Evolutionary conservation across 2,797 vertebrate genomes (phyloP), one percentile per base, ranked within the genome.

Genomic region (Danio aesculapii): DNA sequence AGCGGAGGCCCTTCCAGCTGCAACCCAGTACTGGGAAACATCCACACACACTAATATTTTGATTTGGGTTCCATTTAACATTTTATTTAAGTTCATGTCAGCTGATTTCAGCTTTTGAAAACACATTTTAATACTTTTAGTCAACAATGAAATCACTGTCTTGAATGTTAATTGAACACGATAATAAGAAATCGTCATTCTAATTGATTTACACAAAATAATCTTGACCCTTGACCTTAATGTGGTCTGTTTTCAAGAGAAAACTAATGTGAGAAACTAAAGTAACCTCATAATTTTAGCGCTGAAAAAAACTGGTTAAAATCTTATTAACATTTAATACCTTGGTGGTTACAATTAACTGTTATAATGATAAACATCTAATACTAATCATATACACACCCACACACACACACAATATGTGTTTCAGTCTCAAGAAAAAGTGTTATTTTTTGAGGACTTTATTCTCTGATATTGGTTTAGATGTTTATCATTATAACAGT

Each of bases 171-270:
- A 13, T 57, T 44, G 16, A 47, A 14, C n/a, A 49, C 1, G 0
- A 44, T 46, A 1, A 62, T 30, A 50, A 49, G 44, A 1, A 2
- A 39, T 39, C 8, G 30, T n/a, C 47, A 30, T 12, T 19, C 21
- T 47, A 12, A 39, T 47, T 39, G 9, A 61, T 49, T 16, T 39
- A 46, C 19, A 50, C 6, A 39, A 46, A 39, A 17, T 1, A 50
- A 17, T 16, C 10, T 52, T 62, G 4, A 59, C 53, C 64, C 46
- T 59, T 77, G 75, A 58, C 75, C 53, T 49, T 58, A 43, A 66
- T 66, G 41, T 52, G n/a, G 58, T 19, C 16, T 14, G 2, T 30
- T 59, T 6, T 46, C 6, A 55, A 55, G 46, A 14, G 43, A 2
- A 46, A 21, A 8, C 68, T 2, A 2, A 43, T 53, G 43, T 64